Evolutionary conservation across 2,113 vertebrate species (phyloP).

Genomic region (Notothenia coriiceps): DNA sequence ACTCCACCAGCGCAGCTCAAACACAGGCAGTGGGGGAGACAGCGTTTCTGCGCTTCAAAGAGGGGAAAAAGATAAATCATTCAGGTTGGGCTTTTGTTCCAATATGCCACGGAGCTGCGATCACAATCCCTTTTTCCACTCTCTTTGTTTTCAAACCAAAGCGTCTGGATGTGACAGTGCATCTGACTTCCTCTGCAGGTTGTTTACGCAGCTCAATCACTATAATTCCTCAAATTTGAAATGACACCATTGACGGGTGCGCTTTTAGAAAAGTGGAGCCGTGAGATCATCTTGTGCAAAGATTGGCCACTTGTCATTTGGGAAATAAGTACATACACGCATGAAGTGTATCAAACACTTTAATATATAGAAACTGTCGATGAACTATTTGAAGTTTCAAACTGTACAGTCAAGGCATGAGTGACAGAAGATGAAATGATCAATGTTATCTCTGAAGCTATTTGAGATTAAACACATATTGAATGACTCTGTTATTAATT

Average conservation of each 20-base stretch:
- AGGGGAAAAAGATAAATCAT: conserved; percentile 79
- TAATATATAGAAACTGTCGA: neutral
- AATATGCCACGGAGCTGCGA: conserved; percentile 79
- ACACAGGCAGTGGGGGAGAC: conserved; percentile 71
- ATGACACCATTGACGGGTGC: conserved; percentile 80
- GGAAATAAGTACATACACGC: conserved; percentile 24
- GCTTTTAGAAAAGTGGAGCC: conserved; percentile 79
- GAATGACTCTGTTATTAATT: conserved; percentile 78
- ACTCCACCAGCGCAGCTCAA: conserved; percentile 66
- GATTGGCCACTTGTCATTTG: conserved; percentile 76
- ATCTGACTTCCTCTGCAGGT: conserved; percentile 82
- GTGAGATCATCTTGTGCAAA: conserved; percentile 74
- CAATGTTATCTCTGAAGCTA: conserved; percentile 73
- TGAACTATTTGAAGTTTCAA: conserved; percentile 17
- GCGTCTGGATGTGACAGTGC: conserved; percentile 84
- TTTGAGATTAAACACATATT: conserved; percentile 70
- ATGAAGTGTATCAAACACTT: neutral
- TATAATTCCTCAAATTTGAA: conserved; percentile 84
- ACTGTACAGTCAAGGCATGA: conserved; percentile 25
- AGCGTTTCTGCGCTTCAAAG: conserved; percentile 75
- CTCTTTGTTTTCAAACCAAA: conserved; percentile 81
- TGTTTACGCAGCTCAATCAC: conserved; percentile 87
- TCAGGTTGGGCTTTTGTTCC: conserved; percentile 82
- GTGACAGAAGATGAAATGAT: conserved; percentile 50
- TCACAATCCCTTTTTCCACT: conserved; percentile 85